phyloP scores from a whole-genome alignment of 2,113 vertebrate species.

The Protobothrops flavoviridis region DNA sequence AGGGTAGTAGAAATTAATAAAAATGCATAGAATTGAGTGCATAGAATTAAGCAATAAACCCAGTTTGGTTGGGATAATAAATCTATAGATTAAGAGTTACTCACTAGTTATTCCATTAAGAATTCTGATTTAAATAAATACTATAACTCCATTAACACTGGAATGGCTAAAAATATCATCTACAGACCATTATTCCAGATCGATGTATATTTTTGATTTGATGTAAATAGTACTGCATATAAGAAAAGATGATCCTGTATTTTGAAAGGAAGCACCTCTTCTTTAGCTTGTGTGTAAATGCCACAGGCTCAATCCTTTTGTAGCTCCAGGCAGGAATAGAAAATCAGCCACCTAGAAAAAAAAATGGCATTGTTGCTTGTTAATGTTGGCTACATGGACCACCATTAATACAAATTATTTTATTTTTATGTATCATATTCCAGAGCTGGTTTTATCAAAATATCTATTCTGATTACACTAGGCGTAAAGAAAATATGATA shows the following conservation, averaged over 20 bases:
- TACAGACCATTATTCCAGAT: neutral
- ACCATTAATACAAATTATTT: neutral
- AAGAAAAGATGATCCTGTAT: neutral
- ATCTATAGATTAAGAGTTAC: neutral
- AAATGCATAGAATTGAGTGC: neutral
- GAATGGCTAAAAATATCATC: neutral
- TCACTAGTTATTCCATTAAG: neutral
- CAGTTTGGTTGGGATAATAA: neutral
- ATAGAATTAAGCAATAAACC: neutral
- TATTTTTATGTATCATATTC: neutral
- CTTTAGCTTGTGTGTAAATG: neutral
- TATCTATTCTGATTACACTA: neutral
- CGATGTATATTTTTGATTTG: neutral
- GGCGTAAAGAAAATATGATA: neutral
- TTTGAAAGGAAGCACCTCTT: neutral
- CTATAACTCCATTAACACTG: neutral
- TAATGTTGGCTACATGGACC: neutral
- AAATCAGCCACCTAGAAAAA: neutral
- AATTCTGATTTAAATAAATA: neutral
- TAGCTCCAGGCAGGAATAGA: neutral
- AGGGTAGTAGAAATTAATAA: neutral
- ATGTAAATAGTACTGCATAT: neutral
- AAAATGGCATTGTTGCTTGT: neutral
- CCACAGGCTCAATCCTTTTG: neutral
- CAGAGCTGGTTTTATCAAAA: neutral